phyloP scores from a whole-genome alignment of 1,140 invertebrate species.

The Heliconius nattereri region DNA sequence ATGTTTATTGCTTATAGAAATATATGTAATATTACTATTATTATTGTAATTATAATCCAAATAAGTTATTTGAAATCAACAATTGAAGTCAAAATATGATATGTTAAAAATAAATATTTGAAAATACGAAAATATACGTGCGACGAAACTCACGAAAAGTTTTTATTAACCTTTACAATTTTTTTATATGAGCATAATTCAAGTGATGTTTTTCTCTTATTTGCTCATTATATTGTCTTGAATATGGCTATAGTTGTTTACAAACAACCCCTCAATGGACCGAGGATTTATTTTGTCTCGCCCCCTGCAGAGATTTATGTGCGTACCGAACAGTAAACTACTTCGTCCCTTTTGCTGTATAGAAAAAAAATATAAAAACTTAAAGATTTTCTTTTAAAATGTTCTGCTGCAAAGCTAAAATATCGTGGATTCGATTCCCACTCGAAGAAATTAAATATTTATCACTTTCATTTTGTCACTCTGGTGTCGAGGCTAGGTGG shows the following conservation, averaged over 20 bases:
- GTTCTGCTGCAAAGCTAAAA: neutral
- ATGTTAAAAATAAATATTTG: too few species aligned
- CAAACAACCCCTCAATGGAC: slow-evolving; percentile 33
- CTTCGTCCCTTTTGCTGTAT: slow-evolving; percentile 31
- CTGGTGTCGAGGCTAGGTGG: too few species aligned
- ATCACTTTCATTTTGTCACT: too few species aligned
- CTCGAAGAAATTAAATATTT: too few species aligned
- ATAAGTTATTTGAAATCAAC: too few species aligned
- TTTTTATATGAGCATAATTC: neutral
- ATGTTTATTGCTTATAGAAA: neutral
- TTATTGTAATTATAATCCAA: neutral
- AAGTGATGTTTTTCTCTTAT: neutral
- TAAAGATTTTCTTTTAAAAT: neutral
- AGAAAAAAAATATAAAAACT: neutral
- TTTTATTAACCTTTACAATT: neutral
- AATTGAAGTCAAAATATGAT: too few species aligned
- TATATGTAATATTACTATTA: neutral
- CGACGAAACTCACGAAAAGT: neutral
- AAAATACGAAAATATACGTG: too few species aligned
- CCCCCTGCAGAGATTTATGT: slow-evolving; percentile 44
- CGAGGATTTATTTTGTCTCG: slow-evolving; percentile 43
- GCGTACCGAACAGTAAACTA: slow-evolving; percentile 38
- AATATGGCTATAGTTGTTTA: slow-evolving; percentile 28
- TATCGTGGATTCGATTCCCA: neutral
- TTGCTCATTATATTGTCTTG: neutral